Conservation (phyloP, 2,113 vertebrate species). For the Phyllostomus discolor region DNA sequence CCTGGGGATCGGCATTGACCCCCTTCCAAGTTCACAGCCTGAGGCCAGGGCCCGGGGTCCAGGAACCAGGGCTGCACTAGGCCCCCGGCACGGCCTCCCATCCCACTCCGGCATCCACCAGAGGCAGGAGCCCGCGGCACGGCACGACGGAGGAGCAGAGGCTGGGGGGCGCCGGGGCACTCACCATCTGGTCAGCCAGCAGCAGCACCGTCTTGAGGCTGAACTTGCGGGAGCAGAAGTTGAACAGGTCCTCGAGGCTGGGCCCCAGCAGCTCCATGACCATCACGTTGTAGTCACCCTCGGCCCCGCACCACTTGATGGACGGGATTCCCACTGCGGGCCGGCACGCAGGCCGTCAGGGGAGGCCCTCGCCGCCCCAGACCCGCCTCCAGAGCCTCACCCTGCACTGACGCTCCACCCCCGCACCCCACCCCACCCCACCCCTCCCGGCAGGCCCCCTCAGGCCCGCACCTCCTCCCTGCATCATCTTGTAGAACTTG, state of each 20-base stretch:
- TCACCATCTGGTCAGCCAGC: constrained; percentile 97
- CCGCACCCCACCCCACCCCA: too few species aligned
- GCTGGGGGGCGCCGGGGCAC: neutral
- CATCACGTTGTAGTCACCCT: constrained; percentile 99
- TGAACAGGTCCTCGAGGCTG: constrained; percentile 97
- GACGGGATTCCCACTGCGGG: constrained; percentile 94
- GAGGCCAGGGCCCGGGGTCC: neutral
- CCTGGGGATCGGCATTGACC: neutral
- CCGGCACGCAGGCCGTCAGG: neutral
- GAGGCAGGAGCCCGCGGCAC: neutral
- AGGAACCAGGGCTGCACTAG: neutral
- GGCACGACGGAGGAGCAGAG: fast-evolving
- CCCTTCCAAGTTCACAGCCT: neutral
- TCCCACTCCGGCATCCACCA: neutral
- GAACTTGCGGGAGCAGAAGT: constrained; percentile 98
- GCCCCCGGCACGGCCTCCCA: neutral
- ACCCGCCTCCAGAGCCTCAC: neutral
- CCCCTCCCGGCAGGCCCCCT: fast-evolving
- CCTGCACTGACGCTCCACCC: too few species aligned
- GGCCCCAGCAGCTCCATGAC: constrained; percentile 97
- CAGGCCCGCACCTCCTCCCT: constrained; percentile 91
- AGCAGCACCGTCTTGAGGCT: constrained; percentile 97
- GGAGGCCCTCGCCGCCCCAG: fast-evolving
- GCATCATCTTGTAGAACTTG: constrained; percentile 99
- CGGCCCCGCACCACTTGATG: constrained; percentile 98